A percentile compares a stretch with the other conserved stretches of the same genome.
phyloP scores from a whole-genome alignment of 2,113 vertebrate species.

The Entelurus aequoreus region DNA sequence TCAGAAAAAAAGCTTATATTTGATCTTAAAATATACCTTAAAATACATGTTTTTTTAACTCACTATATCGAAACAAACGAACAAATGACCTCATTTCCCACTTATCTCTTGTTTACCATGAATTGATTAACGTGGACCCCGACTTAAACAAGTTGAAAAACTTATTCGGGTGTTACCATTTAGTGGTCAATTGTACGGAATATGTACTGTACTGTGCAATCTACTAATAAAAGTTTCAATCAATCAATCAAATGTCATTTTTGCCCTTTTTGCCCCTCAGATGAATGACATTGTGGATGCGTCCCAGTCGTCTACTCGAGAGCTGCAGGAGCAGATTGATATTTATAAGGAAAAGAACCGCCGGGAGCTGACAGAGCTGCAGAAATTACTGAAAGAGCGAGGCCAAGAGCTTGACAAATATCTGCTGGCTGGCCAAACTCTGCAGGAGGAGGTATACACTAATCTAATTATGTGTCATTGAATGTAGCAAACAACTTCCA shows the following conservation, averaged over 20 bases:
- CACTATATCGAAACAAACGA: no score
- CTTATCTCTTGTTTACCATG: neutral
- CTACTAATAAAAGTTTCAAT: no score
- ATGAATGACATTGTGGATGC: slow-evolving; percentile 84
- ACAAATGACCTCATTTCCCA: neutral
- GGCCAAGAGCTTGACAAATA: slow-evolving; percentile 81
- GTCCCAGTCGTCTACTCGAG: slow-evolving; percentile 80
- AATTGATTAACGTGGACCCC: no score
- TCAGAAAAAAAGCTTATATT: no score
- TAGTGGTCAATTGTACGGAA: no score
- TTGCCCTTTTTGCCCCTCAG: slow-evolving; percentile 55
- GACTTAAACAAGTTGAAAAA: no score
- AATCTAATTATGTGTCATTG: neutral
- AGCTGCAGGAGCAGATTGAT: slow-evolving; percentile 90
- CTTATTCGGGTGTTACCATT: no score
- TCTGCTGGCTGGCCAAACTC: slow-evolving; percentile 63
- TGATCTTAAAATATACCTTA: no score
- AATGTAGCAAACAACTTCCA: slow-evolving; percentile 17
- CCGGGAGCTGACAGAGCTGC: slow-evolving; percentile 79
- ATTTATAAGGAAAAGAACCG: slow-evolving; percentile 90
- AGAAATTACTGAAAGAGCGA: slow-evolving; percentile 83
- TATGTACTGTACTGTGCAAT: no score
- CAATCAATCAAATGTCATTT: neutral
- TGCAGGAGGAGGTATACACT: slow-evolving; percentile 84
- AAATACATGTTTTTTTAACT: no score